phyloP scores from a whole-genome alignment of 2,888 invertebrate genomes.

The Apoderus coryli region DNA sequence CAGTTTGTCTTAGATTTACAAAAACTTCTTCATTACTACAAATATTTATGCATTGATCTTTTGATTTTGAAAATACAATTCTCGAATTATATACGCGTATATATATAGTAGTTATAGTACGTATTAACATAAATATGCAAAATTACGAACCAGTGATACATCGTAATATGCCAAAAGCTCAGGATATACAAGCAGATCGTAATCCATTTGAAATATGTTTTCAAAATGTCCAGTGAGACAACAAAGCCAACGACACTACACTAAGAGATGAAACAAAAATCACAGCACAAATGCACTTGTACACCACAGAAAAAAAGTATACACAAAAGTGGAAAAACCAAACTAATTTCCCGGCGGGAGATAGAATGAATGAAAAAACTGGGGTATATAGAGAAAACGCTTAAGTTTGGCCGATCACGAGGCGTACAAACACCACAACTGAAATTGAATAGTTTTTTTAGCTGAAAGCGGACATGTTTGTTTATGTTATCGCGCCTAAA shows the following conservation, averaged over 20 bases:
- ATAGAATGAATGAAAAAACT: too few species aligned
- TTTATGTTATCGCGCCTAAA: conserved; percentile 31
- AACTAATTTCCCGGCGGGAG: conserved; percentile 6
- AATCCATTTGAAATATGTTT: conserved; percentile 38
- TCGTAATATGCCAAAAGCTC: conserved; percentile 50
- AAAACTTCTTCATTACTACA: too few species aligned
- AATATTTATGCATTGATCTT: too few species aligned
- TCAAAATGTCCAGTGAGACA: too few species aligned
- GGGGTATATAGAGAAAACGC: too few species aligned
- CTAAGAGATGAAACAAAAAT: conserved; percentile 3
- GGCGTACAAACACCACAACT: too few species aligned
- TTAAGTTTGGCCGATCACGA: too few species aligned
- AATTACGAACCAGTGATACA: conserved; percentile 27
- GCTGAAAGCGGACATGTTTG: conserved; percentile 28
- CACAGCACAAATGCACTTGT: not conserved
- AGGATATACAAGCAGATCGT: conserved; percentile 48
- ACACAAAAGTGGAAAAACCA: conserved; percentile 6
- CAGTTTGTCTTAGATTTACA: too few species aligned
- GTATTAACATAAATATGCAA: too few species aligned
- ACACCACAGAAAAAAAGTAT: conserved; percentile 5
- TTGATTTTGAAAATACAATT: too few species aligned
- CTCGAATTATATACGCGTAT: too few species aligned
- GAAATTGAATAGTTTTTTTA: conserved; percentile 26
- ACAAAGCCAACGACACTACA: conserved; percentile 5
- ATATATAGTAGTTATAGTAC: too few species aligned